These are phyloP conservation scores for Copsychus sechellarum DNA, from an alignment of 2,113 vertebrate genomes.

Conservation along the genomic window DNA sequence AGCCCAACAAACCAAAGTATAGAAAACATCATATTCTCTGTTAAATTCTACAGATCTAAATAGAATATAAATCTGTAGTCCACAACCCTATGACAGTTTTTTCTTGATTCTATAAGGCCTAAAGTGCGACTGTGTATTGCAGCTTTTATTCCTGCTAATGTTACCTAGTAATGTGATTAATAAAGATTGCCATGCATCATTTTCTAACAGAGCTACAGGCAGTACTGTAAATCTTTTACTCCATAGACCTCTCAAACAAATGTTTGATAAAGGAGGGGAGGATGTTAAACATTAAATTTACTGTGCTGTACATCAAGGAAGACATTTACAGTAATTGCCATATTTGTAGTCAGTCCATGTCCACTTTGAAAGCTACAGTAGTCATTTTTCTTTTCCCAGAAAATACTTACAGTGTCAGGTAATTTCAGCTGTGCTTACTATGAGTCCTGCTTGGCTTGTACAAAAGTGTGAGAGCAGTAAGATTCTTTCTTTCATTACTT, in stretches of 20 bases:
- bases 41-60: not conserved
- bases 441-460: not conserved
- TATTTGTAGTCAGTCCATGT: slow-evolving; percentile 40
- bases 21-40: not conserved
- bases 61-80: not conserved
- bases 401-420: slow-evolving; percentile 25
- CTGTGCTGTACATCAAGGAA: slow-evolving; percentile 18
- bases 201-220: slow-evolving; percentile 6
- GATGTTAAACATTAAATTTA: slow-evolving; percentile 35
- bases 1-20: not conserved
- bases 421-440: not conserved
- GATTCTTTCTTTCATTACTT: not conserved
- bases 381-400: slow-evolving; percentile 54
- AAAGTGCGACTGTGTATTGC: not conserved
- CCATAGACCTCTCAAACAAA: slow-evolving; percentile 18
- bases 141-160: not conserved
- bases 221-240: not conserved
- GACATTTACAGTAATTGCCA: slow-evolving; percentile 27
- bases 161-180: not conserved
- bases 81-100: not conserved
- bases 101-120: not conserved
- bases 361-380: slow-evolving; percentile 17
- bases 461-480: not conserved
- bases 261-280: slow-evolving; percentile 34
- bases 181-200: slow-evolving; percentile 26